These are phyloP conservation scores for Cephalophus harveyi DNA, from an alignment of 2,113 vertebrate species.

Conservation along the genomic window DNA sequence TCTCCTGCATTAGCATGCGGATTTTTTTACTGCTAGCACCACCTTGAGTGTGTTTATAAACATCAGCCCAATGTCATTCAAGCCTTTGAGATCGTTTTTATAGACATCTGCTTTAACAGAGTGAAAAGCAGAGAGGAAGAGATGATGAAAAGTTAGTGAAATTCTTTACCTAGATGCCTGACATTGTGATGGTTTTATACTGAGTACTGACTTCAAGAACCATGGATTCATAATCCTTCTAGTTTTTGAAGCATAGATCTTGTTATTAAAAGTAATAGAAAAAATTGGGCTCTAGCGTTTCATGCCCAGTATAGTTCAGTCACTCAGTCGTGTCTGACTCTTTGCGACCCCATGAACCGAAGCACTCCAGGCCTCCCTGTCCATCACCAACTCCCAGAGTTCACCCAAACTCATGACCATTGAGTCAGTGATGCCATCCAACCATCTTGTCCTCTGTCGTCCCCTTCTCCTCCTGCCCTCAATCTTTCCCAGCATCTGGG, in stretches of 20 bases:
- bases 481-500: neutral
- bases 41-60: neutral
- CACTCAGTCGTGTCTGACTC: fast-evolving
- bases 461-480: neutral
- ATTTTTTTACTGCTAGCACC: neutral
- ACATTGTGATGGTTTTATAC: neutral
- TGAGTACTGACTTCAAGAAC: neutral
- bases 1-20: neutral
- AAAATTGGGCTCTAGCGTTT: neutral
- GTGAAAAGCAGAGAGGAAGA: neutral
- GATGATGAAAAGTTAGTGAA: neutral
- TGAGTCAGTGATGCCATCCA: neutral
- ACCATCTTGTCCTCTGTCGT: neutral
- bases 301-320: neutral
- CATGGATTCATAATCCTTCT: neutral
- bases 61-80: neutral
- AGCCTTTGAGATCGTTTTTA: neutral
- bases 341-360: neutral
- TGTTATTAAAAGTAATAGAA: neutral
- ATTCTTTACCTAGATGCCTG: neutral
- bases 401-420: neutral
- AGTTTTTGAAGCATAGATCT: neutral
- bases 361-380: neutral
- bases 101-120: neutral
- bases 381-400: neutral